Evolutionary conservation across 2,888 invertebrate genomes (phyloP), one percentile per base, ranked within the genome.

Genomic region (Neoitamus cyanurus): DNA sequence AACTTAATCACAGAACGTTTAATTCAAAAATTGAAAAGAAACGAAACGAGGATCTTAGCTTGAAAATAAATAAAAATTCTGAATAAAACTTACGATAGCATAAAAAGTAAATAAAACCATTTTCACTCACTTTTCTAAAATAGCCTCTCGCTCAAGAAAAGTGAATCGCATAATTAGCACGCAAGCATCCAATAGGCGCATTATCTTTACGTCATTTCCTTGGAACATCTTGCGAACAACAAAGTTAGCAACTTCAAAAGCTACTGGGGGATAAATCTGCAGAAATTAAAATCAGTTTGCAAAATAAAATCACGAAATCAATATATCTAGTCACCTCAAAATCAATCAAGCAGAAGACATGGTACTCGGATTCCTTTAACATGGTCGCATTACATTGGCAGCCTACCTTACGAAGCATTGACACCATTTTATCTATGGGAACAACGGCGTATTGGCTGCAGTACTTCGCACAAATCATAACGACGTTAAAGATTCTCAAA

Each of bases 381-480:
- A 2, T 13, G 0, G 20, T 30, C 30, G 28, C 30, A 2, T 77
- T 20, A 4, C 30, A 42, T 20, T 77, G 42, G 46, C 30, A 77
- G 5, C 77, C 77, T 5, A 28, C 48, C 1, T 7, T 28, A 6
- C n/a, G 42, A 1, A 77, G 30, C 46, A 30, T 37, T 0, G 5
- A 5, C 6, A 15, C 13, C 3, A 77, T 77, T 46, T 46, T 46
- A 3, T 42, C 25, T 6, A 77, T 11, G 1, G 77, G 77, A 30
- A 77, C 13, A 7, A 46, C 9, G 25, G 48, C 46, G 5, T 77
- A 25, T 1, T 15, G 25, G 46, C 6, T 9, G 5, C 11, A 30
- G 4, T 80, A 68, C 11, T 84, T 84, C 1, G 72, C 75, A 25
- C 70, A 46, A 5, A 84, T 84, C 69, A 70, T 69, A 20, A 77